Percentiles rank a stretch among this genome's conserved stretches.
These are phyloP conservation scores for Cosmopolites sordidus DNA, from an alignment of 2,888 invertebrate species.

Conservation along the genomic window DNA sequence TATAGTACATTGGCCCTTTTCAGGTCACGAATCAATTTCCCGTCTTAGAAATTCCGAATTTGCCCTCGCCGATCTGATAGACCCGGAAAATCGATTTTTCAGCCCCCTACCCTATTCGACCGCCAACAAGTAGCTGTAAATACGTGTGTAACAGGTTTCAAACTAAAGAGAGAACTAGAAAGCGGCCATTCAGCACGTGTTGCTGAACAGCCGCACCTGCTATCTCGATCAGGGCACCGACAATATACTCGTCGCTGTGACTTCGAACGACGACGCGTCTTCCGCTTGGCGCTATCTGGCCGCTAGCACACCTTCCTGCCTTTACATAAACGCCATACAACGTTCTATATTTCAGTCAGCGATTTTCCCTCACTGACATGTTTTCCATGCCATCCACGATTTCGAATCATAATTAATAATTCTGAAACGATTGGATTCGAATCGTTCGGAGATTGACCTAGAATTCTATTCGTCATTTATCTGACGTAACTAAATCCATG, in stretches of 20 bases:
- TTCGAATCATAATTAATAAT: background rate
- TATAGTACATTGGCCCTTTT: too few relatives aligned
- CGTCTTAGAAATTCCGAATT: background rate
- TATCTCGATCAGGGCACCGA: conserved; percentile 32
- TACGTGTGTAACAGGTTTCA: background rate
- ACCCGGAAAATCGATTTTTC: background rate
- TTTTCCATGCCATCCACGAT: background rate
- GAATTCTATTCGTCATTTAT: background rate
- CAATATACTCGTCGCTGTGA: conserved; percentile 35
- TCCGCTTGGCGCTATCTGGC: conserved; percentile 32
- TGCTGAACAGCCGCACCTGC: conserved; percentile 30
- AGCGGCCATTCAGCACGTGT: conserved; percentile 36
- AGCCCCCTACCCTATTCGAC: background rate
- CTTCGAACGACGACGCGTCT: conserved; percentile 25
- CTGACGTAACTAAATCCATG: too few relatives aligned
- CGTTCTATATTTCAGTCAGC: conserved; percentile 18
- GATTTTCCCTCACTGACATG: conserved; percentile 9
- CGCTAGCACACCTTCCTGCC: conserved; percentile 32
- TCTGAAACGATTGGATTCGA: background rate
- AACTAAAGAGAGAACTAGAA: conserved; percentile 25
- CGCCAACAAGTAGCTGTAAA: background rate
- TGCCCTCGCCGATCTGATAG: background rate
- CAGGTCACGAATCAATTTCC: conserved; percentile 1
- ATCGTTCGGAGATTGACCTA: background rate
- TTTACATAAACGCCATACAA: conserved; percentile 30